Conservation (phyloP, 2,888 invertebrate genomes). For the Tigriopus californicus region DNA sequence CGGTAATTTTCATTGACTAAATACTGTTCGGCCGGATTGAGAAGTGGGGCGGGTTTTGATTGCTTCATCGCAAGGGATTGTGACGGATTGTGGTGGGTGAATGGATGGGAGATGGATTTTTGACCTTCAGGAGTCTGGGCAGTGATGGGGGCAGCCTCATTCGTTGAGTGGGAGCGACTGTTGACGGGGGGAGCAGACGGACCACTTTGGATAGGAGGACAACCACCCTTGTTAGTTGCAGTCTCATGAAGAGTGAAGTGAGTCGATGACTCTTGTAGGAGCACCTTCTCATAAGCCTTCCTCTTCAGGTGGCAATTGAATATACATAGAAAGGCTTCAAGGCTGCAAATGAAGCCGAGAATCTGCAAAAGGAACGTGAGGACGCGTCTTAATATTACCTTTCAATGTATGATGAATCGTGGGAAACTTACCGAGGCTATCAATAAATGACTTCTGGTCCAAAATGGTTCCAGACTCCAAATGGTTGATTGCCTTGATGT, state of each 20-base stretch:
- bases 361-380: conserved; percentile 2
- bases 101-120: not conserved
- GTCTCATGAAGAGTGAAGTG: conserved; percentile 14
- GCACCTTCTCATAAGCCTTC: not conserved
- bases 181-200: not conserved
- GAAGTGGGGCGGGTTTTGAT: not conserved
- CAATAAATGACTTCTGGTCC: not conserved
- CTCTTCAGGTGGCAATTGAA: not conserved
- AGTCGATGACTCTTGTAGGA: conserved; percentile 1
- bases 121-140: not conserved
- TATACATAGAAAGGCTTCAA: conserved; percentile 8
- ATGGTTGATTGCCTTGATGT: no score
- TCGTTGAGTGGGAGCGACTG: no score
- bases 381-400: no score
- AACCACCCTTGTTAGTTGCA: not conserved
- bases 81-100: not conserved
- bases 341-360: conserved; percentile 5
- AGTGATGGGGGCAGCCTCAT: not conserved
- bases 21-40: no score
- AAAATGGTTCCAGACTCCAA: not conserved
- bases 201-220: not conserved
- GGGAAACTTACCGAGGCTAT: not conserved
- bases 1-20: no score
- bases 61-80: not conserved
- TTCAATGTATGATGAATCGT: not conserved